Conservation (phyloP, 2,113 vertebrate genomes). For the Leptobrachium leishanense region DNA sequence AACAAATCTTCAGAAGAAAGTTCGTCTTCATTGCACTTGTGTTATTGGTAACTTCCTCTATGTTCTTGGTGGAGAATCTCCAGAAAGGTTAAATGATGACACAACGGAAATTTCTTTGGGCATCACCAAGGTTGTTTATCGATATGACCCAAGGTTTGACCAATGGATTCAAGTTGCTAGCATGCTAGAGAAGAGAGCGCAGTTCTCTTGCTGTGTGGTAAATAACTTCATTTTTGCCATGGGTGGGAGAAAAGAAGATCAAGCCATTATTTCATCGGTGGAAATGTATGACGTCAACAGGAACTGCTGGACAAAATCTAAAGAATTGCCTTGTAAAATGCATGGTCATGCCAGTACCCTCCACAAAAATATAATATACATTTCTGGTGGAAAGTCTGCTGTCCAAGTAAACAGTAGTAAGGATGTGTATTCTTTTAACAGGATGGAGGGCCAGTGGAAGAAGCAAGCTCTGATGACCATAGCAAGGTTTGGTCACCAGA, state of each 20-base stretch:
- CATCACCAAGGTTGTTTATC: slow-evolving; percentile 75
- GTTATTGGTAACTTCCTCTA: slow-evolving; percentile 87
- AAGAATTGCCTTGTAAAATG: slow-evolving; percentile 69
- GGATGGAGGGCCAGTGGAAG: slow-evolving; percentile 67
- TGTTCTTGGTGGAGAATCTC: slow-evolving; percentile 81
- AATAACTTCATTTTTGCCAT: slow-evolving; percentile 76
- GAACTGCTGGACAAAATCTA: slow-evolving; percentile 74
- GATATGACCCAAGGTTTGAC: slow-evolving; percentile 87
- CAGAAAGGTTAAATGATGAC: slow-evolving; percentile 54
- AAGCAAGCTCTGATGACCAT: slow-evolving; percentile 83
- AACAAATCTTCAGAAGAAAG: slow-evolving; percentile 61
- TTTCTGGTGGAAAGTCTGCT: slow-evolving; percentile 79
- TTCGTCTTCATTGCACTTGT: slow-evolving; percentile 81
- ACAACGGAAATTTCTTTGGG: slow-evolving; percentile 34
- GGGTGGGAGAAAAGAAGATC: slow-evolving; percentile 71
- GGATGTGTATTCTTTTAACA: slow-evolving; percentile 72
- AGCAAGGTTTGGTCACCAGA: slow-evolving; percentile 86
- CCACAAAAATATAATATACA: slow-evolving; percentile 73
- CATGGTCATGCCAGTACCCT: slow-evolving; percentile 82
- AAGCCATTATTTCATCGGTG: slow-evolving; percentile 70
- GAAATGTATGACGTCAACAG: slow-evolving; percentile 80
- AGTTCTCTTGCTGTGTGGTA: slow-evolving; percentile 82
- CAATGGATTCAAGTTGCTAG: slow-evolving; percentile 72
- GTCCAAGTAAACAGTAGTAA: slow-evolving; percentile 69
- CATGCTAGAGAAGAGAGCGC: slow-evolving; percentile 80